These are phyloP conservation scores for Brachionus plicatilis DNA, from an alignment of 1,140 invertebrate genomes.

Conservation along the genomic window DNA sequence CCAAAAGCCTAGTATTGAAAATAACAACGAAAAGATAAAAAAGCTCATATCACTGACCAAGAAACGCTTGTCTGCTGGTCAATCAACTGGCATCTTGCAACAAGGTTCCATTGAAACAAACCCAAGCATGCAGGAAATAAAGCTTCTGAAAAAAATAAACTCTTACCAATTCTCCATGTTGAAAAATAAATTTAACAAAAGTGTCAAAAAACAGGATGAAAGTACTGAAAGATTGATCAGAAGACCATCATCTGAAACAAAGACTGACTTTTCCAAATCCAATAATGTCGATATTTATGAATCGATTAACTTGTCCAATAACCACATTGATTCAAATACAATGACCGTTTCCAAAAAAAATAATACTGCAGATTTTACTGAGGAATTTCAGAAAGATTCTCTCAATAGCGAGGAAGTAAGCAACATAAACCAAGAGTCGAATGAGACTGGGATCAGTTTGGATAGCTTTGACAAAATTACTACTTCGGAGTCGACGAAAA, in stretches of 20 bases:
- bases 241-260: neutral
- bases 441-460: neutral
- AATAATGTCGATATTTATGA: slow-evolving; percentile 37
- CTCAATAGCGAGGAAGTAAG: neutral
- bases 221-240: neutral
- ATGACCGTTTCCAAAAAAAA: neutral
- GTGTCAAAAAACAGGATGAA: neutral
- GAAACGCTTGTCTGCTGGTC: neutral
- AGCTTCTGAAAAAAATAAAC: slow-evolving; percentile 10
- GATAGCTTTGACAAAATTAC: slow-evolving; percentile 2
- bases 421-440: neutral
- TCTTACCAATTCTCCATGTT: neutral
- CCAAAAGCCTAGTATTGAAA: neutral
- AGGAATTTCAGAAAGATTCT: neutral
- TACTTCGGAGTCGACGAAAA: neutral
- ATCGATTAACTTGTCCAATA: slow-evolving; percentile 1
- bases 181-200: slow-evolving; percentile 28
- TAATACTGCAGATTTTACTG: neutral
- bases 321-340: neutral
- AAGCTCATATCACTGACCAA: neutral
- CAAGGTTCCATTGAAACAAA: neutral
- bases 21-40: neutral
- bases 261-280: neutral
- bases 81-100: neutral
- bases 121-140: neutral